A percentile compares a stretch with the other conserved stretches of the same genome.
phyloP scores from a whole-genome alignment of 2,113 vertebrate genomes.

The Lethenteron camtschaticum region DNA sequence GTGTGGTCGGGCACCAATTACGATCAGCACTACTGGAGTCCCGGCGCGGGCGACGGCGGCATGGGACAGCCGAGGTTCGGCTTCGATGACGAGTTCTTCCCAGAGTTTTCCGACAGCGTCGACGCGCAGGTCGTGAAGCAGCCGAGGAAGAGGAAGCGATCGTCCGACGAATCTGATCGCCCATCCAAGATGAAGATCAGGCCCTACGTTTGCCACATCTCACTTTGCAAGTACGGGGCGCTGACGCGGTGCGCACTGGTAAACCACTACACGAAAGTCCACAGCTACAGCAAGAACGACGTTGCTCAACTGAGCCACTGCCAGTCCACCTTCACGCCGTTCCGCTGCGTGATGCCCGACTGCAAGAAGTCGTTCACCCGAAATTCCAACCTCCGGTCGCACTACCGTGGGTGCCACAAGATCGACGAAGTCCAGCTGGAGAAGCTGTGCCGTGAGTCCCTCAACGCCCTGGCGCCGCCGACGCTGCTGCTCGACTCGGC shows the following conservation, averaged over 20 bases:
- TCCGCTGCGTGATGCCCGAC: slow-evolving; percentile 1
- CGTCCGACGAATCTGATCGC: no score
- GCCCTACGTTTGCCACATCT: slow-evolving; percentile 1
- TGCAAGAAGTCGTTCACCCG: slow-evolving; percentile 1
- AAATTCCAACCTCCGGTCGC: slow-evolving; percentile 2
- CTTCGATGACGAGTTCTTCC: background rate
- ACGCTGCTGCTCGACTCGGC: no score
- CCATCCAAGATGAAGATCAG: background rate
- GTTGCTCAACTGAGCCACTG: background rate
- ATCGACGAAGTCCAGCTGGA: background rate
- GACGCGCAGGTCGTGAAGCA: background rate
- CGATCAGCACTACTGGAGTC: background rate
- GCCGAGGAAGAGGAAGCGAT: background rate
- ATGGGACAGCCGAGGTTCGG: background rate
- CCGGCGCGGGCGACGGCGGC: background rate
- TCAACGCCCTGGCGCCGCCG: background rate
- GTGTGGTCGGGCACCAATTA: slow-evolving; percentile 2
- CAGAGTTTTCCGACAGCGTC: slow-evolving; percentile 2
- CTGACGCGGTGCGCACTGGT: background rate
- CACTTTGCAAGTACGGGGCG: slow-evolving; percentile 1
- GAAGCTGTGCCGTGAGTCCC: background rate
- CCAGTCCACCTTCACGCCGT: slow-evolving; percentile 2
- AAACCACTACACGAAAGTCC: background rate
- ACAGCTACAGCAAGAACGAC: background rate
- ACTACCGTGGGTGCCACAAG: background rate